A percentile compares a stretch with the other conserved stretches of the same genome.
phyloP scores from a whole-genome alignment of 2,888 invertebrate genomes.

The Lamellibrachia satsuma region DNA sequence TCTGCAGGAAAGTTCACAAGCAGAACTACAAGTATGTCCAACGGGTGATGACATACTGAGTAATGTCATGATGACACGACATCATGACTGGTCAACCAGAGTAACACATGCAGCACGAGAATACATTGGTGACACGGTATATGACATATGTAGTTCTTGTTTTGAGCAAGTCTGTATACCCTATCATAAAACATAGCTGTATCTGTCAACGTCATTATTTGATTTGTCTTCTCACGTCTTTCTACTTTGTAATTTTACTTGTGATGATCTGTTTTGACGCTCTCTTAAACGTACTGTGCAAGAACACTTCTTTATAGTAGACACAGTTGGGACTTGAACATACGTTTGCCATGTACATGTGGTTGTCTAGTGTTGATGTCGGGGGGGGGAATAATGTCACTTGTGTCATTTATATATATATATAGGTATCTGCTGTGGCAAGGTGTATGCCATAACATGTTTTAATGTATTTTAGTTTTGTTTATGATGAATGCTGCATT shows the following conservation, averaged over 20 bases:
- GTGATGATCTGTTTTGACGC: background rate
- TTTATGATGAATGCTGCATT: background rate
- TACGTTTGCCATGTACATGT: too few relatives aligned
- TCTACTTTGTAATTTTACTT: background rate
- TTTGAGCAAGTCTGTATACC: background rate
- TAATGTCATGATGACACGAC: background rate
- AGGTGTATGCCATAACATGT: background rate
- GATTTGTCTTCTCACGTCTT: background rate
- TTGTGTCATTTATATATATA: background rate
- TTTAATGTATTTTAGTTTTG: background rate
- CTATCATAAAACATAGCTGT: background rate
- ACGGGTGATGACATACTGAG: conserved; percentile 39
- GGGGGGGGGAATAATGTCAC: background rate
- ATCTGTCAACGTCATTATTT: background rate
- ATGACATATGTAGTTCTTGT: background rate
- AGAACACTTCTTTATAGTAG: too few relatives aligned
- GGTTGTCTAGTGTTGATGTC: background rate
- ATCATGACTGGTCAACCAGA: background rate
- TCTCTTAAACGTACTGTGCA: background rate
- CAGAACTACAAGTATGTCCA: conserved; percentile 57
- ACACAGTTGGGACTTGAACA: too few relatives aligned
- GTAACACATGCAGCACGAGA: background rate
- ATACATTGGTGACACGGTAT: background rate
- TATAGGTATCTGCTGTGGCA: background rate
- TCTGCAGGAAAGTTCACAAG: conserved; percentile 59